Evolutionary conservation across 2,797 vertebrate species (phyloP).

Genomic region (Acrocephalus scirpaceus): DNA sequence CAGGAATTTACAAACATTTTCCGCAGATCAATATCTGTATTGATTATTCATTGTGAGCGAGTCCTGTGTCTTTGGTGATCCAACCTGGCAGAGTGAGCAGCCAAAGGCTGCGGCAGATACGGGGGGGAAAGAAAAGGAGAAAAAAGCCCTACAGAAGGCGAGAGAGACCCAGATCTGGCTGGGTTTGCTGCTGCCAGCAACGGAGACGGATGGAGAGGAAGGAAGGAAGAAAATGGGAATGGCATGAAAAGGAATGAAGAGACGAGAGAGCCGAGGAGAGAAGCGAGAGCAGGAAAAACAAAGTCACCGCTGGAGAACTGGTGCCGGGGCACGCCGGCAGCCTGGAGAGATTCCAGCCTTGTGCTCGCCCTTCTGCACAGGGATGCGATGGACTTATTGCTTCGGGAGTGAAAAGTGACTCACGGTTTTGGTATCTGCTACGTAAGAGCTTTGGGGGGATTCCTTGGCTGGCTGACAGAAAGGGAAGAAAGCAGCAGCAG

Average conservation of each 20-base stretch:
- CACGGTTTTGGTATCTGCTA: conserved; percentile 77
- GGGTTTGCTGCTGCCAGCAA: conserved; percentile 73
- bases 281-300: conserved; percentile 75
- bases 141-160: conserved; percentile 57
- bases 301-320: conserved; percentile 50
- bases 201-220: conserved; percentile 70
- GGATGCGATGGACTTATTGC: conserved; percentile 53
- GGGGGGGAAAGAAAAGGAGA: fast-evolving
- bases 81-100: conserved; percentile 80
- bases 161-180: conserved; percentile 71
- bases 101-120: conserved; percentile 79
- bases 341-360: conserved; percentile 66
- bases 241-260: conserved; percentile 75
- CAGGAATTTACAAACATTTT: conserved; percentile 99
- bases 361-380: conserved; percentile 20
- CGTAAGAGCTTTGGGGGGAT: conserved; percentile 80
- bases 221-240: conserved; percentile 76
- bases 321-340: conserved; percentile 59
- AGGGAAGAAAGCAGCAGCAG: conserved; percentile 75
- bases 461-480: conserved; percentile 81
- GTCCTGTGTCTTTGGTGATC: conserved; percentile 89
- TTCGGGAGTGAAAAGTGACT: conserved; percentile 72
- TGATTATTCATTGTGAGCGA: conserved; percentile 99
- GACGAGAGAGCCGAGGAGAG: conserved; percentile 73
- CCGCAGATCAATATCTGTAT: conserved; percentile 99